Conservation (phyloP, 2,113 vertebrate genomes). For the Apteryx mantelli region DNA sequence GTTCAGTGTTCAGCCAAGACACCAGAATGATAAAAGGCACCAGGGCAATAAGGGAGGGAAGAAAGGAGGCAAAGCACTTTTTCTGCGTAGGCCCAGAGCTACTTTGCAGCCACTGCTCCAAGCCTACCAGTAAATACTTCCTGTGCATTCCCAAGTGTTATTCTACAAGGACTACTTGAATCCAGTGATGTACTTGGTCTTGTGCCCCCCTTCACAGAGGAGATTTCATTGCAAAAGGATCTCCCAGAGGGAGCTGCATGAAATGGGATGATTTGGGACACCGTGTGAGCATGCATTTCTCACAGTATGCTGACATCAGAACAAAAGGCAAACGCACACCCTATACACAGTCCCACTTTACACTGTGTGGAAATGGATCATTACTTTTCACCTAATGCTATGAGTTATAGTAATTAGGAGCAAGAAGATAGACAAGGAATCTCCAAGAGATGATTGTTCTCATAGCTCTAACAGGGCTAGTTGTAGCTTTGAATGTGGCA, state of each 20-base stretch:
- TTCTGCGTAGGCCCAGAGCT: background rate
- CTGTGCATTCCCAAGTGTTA: background rate
- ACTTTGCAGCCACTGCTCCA: background rate
- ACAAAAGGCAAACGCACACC: background rate
- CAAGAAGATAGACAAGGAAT: background rate
- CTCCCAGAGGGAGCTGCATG: background rate
- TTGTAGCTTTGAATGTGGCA: background rate
- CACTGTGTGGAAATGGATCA: background rate
- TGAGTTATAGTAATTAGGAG: background rate
- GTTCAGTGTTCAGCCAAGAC: background rate
- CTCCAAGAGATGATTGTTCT: background rate
- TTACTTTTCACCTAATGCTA: background rate
- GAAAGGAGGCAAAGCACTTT: background rate
- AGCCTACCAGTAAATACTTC: background rate
- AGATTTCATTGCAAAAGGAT: background rate
- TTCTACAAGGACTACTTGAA: background rate
- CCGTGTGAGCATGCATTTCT: rapidly evolving
- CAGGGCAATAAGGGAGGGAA: background rate
- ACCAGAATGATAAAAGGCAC: background rate
- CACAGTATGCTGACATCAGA: background rate
- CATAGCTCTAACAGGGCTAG: background rate
- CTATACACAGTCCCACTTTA: background rate
- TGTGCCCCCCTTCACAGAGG: background rate
- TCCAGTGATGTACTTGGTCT: background rate
- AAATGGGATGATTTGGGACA: rapidly evolving